Base-by-base conservation (phyloP, 1,140 invertebrate genomes). In the Vollenhovia emeryi region DNA sequence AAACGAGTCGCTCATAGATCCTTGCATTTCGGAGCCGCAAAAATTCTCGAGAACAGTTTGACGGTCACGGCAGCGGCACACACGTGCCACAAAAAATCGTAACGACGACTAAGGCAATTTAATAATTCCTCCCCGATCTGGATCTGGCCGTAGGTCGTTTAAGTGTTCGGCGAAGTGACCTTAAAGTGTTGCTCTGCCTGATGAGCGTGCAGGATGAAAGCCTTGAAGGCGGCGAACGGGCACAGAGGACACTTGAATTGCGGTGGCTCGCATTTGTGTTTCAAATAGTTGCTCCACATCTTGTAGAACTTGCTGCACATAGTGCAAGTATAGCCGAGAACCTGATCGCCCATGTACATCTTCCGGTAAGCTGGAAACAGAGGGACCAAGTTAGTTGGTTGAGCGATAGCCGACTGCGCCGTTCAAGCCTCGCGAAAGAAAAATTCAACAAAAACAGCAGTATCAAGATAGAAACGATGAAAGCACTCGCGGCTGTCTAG, bases 251-350 rank as follows among this genome's bases (percentile, higher is more conserved):
- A 95, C 86, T 95, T 95, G 92, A 95, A 95, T 69, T 95, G 94
- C 21, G 94, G 94, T 33, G 94, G 94, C 85, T 95, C 94, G 87
- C 94, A 95, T 84, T 95, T 95, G 90, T 95, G 94, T 87, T 95
- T 95, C 91, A 95, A 86, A 88, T 95, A 95, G 92, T 95, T 95
- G 90, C 94, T 95, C 94, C 94, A 95, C 94, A 95, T 95, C 92
- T 95, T 95, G 94, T 95, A 95, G 94, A 95, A 95, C 69, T 95
- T 95, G 91, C 94, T 95, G 92, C 94, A 95, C 90, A 95, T 95
- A 66, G 93, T 94, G 89, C 94, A 95, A 45, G 94, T 95, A 87
- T 95, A 95, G 86, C 94, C 94, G 88, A 95, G 93, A 87, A 95
- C 92, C 90, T 94, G 94, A 90, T 95, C 94, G 82, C 94, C 94